phyloP scores from a whole-genome alignment of 2,797 vertebrate species.

The Knipowitschia caucasica region DNA sequence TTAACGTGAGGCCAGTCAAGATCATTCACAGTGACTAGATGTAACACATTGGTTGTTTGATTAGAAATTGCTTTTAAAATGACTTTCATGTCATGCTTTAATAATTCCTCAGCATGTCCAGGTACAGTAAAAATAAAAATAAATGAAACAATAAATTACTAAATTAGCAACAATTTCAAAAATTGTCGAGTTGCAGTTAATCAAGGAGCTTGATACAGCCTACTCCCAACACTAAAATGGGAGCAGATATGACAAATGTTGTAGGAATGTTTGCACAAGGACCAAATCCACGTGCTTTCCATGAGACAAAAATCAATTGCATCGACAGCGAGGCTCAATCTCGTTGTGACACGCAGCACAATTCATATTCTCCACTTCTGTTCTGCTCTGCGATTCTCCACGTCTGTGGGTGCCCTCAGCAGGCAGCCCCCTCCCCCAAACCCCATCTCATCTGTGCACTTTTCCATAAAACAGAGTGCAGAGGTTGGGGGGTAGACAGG shows the following conservation, averaged over 20 bases:
- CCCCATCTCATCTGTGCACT: slow-evolving; percentile 15
- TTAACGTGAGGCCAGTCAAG: too few relatives aligned
- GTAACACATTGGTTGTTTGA: too few relatives aligned
- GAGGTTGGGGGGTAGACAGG: slow-evolving; percentile 8
- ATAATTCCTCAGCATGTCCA: too few relatives aligned
- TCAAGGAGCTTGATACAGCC: too few relatives aligned
- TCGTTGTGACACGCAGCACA: slow-evolving; percentile 40
- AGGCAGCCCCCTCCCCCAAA: slow-evolving; percentile 31
- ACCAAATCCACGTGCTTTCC: slow-evolving; percentile 46
- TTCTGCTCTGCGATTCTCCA: slow-evolving; percentile 32
- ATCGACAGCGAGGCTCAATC: slow-evolving; percentile 35
- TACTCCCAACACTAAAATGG: slow-evolving; percentile 26
- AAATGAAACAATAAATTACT: too few relatives aligned
- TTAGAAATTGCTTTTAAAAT: too few relatives aligned
- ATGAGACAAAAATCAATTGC: slow-evolving; percentile 52
- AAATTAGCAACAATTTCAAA: too few relatives aligned
- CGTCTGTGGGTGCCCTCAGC: slow-evolving; percentile 41
- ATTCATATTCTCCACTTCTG: slow-evolving; percentile 34
- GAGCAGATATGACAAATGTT: slow-evolving; percentile 29
- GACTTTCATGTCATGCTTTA: too few relatives aligned
- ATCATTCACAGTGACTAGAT: too few relatives aligned
- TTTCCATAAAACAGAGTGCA: slow-evolving; percentile 13
- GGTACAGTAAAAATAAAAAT: too few relatives aligned
- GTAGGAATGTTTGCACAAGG: slow-evolving; percentile 25
- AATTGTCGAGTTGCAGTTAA: too few relatives aligned